A percentile compares a stretch with the other conserved stretches of the same genome.
Conservation (phyloP, 2,113 vertebrate species). For the Neotragus pygmaeus region DNA sequence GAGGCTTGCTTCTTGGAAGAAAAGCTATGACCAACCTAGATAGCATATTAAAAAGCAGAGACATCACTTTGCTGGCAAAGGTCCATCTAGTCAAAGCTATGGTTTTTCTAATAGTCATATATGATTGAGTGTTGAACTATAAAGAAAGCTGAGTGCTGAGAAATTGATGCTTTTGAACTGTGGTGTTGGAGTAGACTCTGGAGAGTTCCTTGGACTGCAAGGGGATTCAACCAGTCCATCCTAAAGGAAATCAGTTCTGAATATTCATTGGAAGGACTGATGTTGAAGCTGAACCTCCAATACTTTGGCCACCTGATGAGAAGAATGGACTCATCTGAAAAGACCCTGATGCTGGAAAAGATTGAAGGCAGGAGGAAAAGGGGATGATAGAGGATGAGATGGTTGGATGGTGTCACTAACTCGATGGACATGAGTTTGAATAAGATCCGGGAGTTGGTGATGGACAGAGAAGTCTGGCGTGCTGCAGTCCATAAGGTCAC, state of each 20-base stretch:
- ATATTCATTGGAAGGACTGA: background rate
- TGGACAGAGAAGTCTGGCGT: rapidly evolving
- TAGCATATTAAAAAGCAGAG: background rate
- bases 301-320: background rate
- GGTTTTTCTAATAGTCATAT: background rate
- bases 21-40: background rate
- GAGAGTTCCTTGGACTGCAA: background rate
- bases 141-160: background rate
- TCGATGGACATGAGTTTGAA: background rate
- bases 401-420: background rate
- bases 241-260: background rate
- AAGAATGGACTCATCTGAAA: background rate
- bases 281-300: background rate
- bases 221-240: background rate
- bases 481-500: background rate
- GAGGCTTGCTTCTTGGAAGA: background rate
- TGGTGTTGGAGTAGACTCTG: background rate
- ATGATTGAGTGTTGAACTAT: background rate
- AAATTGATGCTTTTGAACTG: background rate
- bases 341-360: background rate
- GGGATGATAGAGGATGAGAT: background rate
- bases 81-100: background rate
- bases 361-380: background rate
- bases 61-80: background rate
- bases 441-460: background rate